Base-by-base conservation (phyloP, 2,113 vertebrate genomes). In the Condylura cristata region DNA sequence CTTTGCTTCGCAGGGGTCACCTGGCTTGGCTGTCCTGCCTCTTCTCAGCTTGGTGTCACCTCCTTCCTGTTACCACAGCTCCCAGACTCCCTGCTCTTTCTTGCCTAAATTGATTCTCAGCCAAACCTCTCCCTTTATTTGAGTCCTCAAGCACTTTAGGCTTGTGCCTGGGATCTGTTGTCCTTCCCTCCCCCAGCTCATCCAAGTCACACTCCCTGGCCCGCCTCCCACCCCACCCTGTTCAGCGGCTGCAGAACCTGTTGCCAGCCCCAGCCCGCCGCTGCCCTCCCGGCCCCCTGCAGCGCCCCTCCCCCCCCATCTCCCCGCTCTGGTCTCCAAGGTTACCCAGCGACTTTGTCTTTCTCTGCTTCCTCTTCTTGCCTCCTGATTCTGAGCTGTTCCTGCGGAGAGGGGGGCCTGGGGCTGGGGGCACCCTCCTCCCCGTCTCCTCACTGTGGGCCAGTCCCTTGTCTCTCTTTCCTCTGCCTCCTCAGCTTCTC, bases 261-360 rank as follows among this genome's bases (percentile, higher is more conserved):
- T 90, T 94, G 93, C 96, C 5, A 26, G 41, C 83, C n/a, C 58
- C 74, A 14, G 83, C 92, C 5, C 1, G 39, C 34, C 61, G 11
- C 44, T 0, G 0, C 58, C 65, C 7, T 22, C 80, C 30, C 44
- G n/a, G n/a, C 66, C 44, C 3, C 39, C 18, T 22, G 8, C 12
- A 6, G 30, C 1, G 10, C 78, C 79, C 63, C 78, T 65, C 92
- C 95, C 92, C 6, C 9, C 88, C 74, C 74, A 71, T 75, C 91
- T 97, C 93, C 78, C 90, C 0, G 17, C 95, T 96, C 63, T 22
- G 20, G 76, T 98, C 97, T 98, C 98, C 98, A 97, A 96, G 97
- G 98, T 97, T 98, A 98, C 97, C 26, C 30, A 1, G 88, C 2
- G 3, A 28, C 90, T 96, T 58, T 44, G 93, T 89, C 22, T 34